phyloP scores from a whole-genome alignment of 2,888 invertebrate species.

The Amphipyra tragopoginis region DNA sequence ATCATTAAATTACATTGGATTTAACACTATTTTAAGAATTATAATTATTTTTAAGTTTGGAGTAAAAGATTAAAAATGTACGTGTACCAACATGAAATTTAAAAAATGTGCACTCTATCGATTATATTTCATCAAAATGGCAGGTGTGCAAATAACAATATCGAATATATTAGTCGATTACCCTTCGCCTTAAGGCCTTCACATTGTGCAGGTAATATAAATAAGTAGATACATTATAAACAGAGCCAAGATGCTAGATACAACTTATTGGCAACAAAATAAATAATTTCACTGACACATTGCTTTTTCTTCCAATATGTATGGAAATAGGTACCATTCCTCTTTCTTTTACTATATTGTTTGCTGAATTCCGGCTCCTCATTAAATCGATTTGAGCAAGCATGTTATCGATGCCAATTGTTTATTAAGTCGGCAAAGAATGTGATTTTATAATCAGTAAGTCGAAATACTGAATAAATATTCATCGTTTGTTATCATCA shows the following conservation, averaged over 20 bases:
- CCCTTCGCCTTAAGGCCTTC: too few species aligned
- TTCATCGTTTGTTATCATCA: slow-evolving; percentile 44
- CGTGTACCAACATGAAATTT: too few species aligned
- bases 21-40: too few species aligned
- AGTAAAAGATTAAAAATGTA: too few species aligned
- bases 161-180: too few species aligned
- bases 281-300: not conserved
- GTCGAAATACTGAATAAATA: slow-evolving; percentile 50
- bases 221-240: not conserved
- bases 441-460: slow-evolving; percentile 54
- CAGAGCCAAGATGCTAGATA: not conserved
- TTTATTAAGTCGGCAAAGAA: slow-evolving; percentile 52
- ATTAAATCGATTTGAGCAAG: slow-evolving; percentile 51
- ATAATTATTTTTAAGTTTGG: too few species aligned
- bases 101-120: too few species aligned
- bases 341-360: slow-evolving; percentile 38
- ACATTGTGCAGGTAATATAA: too few species aligned
- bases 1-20: not conserved
- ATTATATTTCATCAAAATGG: too few species aligned
- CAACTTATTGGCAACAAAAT: not conserved
- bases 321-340: slow-evolving; percentile 4
- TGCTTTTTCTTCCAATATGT: not conserved
- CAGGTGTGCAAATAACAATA: too few species aligned
- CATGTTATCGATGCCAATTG: slow-evolving; percentile 43
- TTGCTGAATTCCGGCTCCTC: slow-evolving; percentile 40